Conservation (phyloP, 2,113 vertebrate genomes). For the Pogona vitticeps region DNA sequence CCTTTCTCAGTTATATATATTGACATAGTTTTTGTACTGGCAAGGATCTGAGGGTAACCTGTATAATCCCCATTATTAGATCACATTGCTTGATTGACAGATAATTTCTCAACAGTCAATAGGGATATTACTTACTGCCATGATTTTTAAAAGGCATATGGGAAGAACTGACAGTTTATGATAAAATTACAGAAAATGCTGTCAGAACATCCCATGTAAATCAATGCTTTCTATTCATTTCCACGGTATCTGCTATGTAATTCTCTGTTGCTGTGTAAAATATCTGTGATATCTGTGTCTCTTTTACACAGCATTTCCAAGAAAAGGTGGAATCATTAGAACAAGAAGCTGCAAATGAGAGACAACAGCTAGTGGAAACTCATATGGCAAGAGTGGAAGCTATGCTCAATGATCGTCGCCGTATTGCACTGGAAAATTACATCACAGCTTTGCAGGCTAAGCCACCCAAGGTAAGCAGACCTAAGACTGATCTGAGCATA, state of each 20-base stretch:
- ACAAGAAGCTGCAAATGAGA: constrained; percentile 95
- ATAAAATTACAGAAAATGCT: background rate
- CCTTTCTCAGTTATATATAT: background rate
- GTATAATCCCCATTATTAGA: background rate
- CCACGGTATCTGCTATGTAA: background rate
- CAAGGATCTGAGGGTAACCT: rapidly evolving
- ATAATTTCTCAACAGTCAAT: background rate
- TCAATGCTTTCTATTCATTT: background rate
- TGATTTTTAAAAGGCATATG: background rate
- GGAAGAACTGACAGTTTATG: background rate
- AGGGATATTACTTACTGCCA: constrained; percentile 8
- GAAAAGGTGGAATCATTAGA: constrained; percentile 96
- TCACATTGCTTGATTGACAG: background rate
- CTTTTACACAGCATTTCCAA: constrained; percentile 89
- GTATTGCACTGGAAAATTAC: constrained; percentile 95
- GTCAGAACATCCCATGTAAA: constrained; percentile 18
- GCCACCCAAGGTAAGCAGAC: constrained; percentile 76
- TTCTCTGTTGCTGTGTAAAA: background rate
- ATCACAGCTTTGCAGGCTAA: constrained; percentile 92
- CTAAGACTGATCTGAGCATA: background rate
- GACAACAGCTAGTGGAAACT: constrained; percentile 96
- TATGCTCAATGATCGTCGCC: constrained; percentile 93
- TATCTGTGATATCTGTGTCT: constrained; percentile 15
- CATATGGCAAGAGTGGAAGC: constrained; percentile 98
- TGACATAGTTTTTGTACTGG: background rate